Evolutionary conservation across 1,140 invertebrate species (phyloP), one percentile per base, ranked within the genome.

Genomic region (Maconellicoccus hirsutus): DNA sequence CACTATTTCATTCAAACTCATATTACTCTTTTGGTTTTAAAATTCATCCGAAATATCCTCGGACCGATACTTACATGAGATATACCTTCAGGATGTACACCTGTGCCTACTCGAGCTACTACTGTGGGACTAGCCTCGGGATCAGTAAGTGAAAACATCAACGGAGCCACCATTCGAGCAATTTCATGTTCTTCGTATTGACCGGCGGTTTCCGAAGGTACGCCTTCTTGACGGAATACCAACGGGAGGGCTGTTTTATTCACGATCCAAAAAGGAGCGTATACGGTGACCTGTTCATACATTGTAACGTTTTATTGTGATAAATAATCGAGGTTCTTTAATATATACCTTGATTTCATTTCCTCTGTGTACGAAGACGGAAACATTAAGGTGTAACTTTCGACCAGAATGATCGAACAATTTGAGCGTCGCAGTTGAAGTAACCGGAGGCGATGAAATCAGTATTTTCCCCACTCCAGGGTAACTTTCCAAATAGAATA

Each of bases 151-250:
- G 91, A 93, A 80, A 98, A 98, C 66, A 98, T 82, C 12, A 98
- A 82, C n/a, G 96, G 96, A 39, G 89, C 86, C 23, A 95, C 87
- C 85, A 93, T 91, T 74, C 95, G 83, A 0, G 94, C 96, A 69
- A 89, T 84, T 82, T 98, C 96, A 77, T 98, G 93, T 78, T 98
- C 96, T 70, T 89, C 88, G 79, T 91, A 93, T 81, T 99, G 96
- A 10, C 96, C 96, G 1, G 95, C 92, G 70, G 91, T 87, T 76
- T 94, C 91, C 1, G 80, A 76, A 4, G 82, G 82, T 12, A 85
- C 86, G 8, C 92, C 92, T 79, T 96, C 94, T 81, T 98, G 95
- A 76, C 88, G 86, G 78, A 96, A 95, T 22, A 98, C 88, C n/a
- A 98, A 79, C 0, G 96, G 94, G 42, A 98, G 82, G 0, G 95